Conservation (phyloP, 2,113 vertebrate species). For the Sebastes fasciatus region DNA sequence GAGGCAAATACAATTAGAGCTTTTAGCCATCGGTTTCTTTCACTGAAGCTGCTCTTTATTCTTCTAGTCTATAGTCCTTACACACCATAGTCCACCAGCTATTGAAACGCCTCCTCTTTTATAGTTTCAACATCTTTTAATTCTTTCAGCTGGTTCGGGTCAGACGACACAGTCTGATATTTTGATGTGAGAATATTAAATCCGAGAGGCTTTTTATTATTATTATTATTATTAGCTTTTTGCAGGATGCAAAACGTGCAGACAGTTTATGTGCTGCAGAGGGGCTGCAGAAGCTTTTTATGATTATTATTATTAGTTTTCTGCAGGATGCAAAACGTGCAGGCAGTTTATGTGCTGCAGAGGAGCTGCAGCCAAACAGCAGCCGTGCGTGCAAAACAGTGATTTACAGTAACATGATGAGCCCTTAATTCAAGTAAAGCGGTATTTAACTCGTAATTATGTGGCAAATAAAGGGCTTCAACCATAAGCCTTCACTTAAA, state of each 20-base stretch:
- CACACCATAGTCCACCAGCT: constrained; percentile 79
- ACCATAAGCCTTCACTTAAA: constrained; percentile 79
- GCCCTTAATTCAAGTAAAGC: constrained; percentile 65
- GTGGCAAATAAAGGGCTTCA: constrained; percentile 68
- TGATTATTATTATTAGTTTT: neutral
- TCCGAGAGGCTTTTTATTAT: neutral
- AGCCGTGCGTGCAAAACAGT: constrained; percentile 34
- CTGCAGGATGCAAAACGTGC: constrained; percentile 13
- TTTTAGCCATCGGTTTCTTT: constrained; percentile 87
- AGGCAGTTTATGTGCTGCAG: neutral
- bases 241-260: constrained; percentile 2
- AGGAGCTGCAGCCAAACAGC: constrained; percentile 7
- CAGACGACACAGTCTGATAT: constrained; percentile 37
- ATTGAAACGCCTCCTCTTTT: constrained; percentile 80
- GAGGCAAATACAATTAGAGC: constrained; percentile 98
- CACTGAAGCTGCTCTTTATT: constrained; percentile 88
- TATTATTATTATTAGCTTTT: neutral
- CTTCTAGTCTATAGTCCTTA: constrained; percentile 77
- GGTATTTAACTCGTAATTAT: constrained; percentile 77
- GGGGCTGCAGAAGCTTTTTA: neutral
- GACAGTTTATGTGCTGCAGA: neutral
- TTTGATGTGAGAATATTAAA: constrained; percentile 52
- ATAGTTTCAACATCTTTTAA: constrained; percentile 84
- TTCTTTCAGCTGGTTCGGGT: constrained; percentile 75
- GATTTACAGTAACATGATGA: constrained; percentile 83